These are phyloP conservation scores for Gavialis gangeticus DNA, from an alignment of 2,113 vertebrate genomes.

Conservation along the genomic window DNA sequence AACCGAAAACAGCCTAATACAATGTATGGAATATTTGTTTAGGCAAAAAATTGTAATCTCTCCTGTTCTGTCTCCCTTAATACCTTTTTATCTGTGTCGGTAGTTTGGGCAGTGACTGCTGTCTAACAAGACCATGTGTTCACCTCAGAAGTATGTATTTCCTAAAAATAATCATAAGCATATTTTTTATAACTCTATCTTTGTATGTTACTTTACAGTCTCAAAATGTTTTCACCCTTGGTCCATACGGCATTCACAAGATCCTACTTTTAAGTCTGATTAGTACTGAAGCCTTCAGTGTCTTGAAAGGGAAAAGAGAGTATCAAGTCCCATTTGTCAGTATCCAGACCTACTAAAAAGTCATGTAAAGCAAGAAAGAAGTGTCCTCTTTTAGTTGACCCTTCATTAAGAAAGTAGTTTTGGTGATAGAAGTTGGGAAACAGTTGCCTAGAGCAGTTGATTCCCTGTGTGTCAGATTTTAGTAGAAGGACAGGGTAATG, in stretches of 20 bases:
- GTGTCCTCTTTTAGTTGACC: not conserved
- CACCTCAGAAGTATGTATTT: constrained; percentile 30
- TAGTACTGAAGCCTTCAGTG: constrained; percentile 15
- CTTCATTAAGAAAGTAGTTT: not conserved
- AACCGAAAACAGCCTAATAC: not conserved
- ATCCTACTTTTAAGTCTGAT: constrained; percentile 16
- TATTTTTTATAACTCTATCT: not conserved
- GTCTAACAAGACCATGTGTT: not conserved
- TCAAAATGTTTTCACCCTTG: constrained; percentile 28
- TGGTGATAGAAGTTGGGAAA: not conserved
- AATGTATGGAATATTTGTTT: constrained; percentile 4
- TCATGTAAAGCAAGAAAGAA: not conserved
- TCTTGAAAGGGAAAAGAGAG: not conserved
- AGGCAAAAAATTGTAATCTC: constrained; percentile 7
- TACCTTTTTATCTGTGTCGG: constrained; percentile 20
- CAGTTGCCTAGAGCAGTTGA: not conserved
- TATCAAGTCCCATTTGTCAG: not conserved
- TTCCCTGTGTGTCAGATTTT: not conserved
- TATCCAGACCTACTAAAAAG: not conserved
- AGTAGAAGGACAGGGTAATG: not conserved
- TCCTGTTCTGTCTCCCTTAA: constrained; percentile 27
- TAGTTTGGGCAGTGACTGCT: not conserved
- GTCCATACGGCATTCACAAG: not conserved
- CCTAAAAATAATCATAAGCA: not conserved
- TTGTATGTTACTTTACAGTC: not conserved